Evolutionary conservation across 1,140 invertebrate genomes (phyloP).

Genomic region (Drosophila watanabei): DNA sequence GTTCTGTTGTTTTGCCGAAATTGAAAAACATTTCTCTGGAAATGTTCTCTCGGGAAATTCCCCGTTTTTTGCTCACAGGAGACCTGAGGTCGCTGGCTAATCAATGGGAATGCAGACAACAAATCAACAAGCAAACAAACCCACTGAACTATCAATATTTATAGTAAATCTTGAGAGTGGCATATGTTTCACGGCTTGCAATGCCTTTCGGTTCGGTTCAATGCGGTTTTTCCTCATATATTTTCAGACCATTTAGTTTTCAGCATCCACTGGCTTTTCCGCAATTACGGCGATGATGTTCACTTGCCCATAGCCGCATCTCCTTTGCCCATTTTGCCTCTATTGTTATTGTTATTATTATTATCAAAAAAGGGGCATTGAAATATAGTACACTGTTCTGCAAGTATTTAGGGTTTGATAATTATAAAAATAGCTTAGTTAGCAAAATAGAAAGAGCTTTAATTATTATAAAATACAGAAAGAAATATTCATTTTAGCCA

Average conservation of each 20-base stretch:
- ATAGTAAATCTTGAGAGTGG: conserved; percentile 35
- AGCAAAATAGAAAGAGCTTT: background rate
- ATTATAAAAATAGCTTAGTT: background rate
- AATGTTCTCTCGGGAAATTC: conserved; percentile 29
- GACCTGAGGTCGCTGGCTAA: conserved; percentile 24
- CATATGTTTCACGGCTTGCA: conserved; percentile 6
- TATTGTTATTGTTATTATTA: conserved; percentile 33
- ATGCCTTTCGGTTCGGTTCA: conserved; percentile 15
- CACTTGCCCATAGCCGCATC: conserved; percentile 24
- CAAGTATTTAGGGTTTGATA: background rate
- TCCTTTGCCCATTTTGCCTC: conserved; percentile 12
- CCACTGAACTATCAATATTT: conserved; percentile 59
- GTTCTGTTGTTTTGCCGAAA: conserved; percentile 46
- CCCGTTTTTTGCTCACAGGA: conserved; percentile 18
- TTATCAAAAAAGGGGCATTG: conserved; percentile 7
- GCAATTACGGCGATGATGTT: conserved; percentile 40
- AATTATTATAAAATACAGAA: background rate
- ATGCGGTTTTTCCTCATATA: conserved; percentile 27
- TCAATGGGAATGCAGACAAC: conserved; percentile 53
- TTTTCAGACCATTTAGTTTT: conserved; percentile 17
- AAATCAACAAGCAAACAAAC: conserved; percentile 12
- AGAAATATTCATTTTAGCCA: background rate
- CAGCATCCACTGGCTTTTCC: conserved; percentile 49
- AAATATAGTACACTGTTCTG: background rate
- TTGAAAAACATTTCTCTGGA: conserved; percentile 56